Conservation (phyloP, 1,140 invertebrate species). For the Scaptomyza hsui region DNA sequence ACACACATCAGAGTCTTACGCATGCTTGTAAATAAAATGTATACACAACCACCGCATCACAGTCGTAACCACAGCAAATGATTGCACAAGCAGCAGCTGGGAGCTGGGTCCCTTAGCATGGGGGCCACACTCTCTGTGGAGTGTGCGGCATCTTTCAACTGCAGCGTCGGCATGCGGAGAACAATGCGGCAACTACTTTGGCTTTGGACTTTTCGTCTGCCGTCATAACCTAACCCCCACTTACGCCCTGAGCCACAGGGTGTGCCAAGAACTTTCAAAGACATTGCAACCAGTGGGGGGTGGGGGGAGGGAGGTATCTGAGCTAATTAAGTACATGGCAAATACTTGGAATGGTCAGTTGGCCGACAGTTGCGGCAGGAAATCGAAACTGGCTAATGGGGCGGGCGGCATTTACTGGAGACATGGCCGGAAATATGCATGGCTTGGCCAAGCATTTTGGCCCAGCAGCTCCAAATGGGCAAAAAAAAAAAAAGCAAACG, state of each 20-base stretch:
- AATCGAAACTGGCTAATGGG: conserved; percentile 63
- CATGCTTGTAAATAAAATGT: conserved; percentile 5
- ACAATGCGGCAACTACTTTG: conserved; percentile 57
- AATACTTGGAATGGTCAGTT: conserved; percentile 65
- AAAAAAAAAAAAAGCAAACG: conserved; percentile 23
- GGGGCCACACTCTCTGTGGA: conserved; percentile 25
- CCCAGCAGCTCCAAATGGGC: conserved; percentile 67
- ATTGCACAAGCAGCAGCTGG: conserved; percentile 4
- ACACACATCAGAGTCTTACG: conserved; percentile 23
- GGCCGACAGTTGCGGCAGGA: conserved; percentile 44
- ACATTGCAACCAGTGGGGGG: conserved; percentile 15
- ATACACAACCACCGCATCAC: conserved; percentile 5
- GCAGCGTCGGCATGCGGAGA: conserved; percentile 59
- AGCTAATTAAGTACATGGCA: conserved; percentile 69
- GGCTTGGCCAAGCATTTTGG: conserved; percentile 64
- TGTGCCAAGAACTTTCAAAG: conserved; percentile 50
- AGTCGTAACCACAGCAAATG: conserved; percentile 35
- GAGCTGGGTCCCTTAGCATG: conserved; percentile 19
- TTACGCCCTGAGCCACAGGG: conserved; percentile 4
- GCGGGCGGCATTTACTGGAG: conserved; percentile 20
- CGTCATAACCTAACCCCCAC: conserved; percentile 15
- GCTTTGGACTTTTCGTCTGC: background rate
- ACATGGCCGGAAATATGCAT: conserved; percentile 75
- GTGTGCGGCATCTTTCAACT: conserved; percentile 78
- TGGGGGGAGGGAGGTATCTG: background rate